Evolutionary conservation across 2,888 invertebrate genomes (phyloP), one percentile per base, ranked within the genome.

Genomic region (Eretmocerus hayati): DNA sequence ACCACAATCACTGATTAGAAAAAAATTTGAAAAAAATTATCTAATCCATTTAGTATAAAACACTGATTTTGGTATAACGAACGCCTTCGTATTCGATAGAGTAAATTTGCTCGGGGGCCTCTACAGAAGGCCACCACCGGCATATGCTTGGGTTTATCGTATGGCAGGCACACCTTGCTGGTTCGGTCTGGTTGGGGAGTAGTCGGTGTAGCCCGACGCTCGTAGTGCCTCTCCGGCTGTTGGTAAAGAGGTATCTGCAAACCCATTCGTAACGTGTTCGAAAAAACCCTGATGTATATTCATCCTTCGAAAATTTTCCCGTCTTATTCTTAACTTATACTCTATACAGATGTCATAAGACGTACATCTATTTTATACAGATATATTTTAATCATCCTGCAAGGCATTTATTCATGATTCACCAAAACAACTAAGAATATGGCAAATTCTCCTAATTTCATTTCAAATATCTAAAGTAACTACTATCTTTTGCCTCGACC

Each of bases 181-280:
- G 68, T 71, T 71, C 71, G 68, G 69, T 71, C 71, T 68, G 71
- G 71, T 69, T 71, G 66, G 67, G 70, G 69, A n/a, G n/a, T n/a
- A n/a, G n/a, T n/a, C 67, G 69, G 70, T 64, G 71, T 69, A 62
- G 71, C 69, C 68, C 70, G 68, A 61, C 71, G 69, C 71, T 71
- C 71, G 70, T 71, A 71, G 70, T 71, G 75, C 66, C 76, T 76
- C 73, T 75, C 74, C 70, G 76, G 77, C 74, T 77, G 77, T 75
- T 77, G 78, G 74, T 77, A 78, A 76, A 78, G 75, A 73, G 78
- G 78, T 71, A 78, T 78, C 78, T 78, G 76, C 72, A 70, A 70
- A 70, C 65, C 70, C 70, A 69, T 65, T 21, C 64, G 66, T 63
- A 68, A 69, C 62, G 67, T 67, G 69, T 69, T 67, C 69, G 67